A percentile compares a stretch with the other conserved stretches of the same genome.
phyloP scores from a whole-genome alignment of 1,140 invertebrate species.

The Drosophila bocki region DNA sequence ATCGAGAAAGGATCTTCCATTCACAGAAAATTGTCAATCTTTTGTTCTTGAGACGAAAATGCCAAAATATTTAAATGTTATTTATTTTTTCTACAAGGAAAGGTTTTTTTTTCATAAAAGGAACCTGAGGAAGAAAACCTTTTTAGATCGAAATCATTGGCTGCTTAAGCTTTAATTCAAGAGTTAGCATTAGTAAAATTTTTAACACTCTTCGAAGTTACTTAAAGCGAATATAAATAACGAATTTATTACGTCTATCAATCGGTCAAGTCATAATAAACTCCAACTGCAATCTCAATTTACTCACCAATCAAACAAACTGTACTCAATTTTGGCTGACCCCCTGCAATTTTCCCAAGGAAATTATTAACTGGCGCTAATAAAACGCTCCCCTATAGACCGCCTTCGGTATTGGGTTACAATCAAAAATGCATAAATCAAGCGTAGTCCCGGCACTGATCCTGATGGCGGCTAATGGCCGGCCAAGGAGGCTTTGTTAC shows the following conservation, averaged over 20 bases:
- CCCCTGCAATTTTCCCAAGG: constrained; percentile 10
- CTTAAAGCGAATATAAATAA: background rate
- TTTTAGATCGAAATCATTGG: no score
- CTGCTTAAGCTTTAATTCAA: no score
- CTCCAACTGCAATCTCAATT: background rate
- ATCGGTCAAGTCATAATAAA: constrained; percentile 19
- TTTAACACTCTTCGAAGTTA: background rate
- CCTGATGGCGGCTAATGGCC: constrained; percentile 55
- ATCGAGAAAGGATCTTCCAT: background rate
- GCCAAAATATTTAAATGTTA: no score
- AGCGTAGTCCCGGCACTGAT: constrained; percentile 48
- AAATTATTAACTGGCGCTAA: constrained; percentile 59
- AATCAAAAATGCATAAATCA: constrained; percentile 68
- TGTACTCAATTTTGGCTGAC: background rate
- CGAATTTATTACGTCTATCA: background rate
- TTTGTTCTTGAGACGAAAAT: no score
- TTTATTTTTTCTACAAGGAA: no score
- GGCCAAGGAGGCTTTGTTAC: constrained; percentile 54
- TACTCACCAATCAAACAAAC: constrained; percentile 9
- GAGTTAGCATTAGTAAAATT: background rate
- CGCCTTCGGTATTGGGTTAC: constrained; percentile 47
- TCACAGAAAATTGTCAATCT: no score
- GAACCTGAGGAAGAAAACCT: no score
- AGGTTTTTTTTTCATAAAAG: no score
- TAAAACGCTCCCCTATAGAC: constrained; percentile 28